Evolutionary conservation across 2,797 vertebrate species (phyloP), one percentile per base, ranked within the genome.

Genomic region (Siniperca obscura): DNA sequence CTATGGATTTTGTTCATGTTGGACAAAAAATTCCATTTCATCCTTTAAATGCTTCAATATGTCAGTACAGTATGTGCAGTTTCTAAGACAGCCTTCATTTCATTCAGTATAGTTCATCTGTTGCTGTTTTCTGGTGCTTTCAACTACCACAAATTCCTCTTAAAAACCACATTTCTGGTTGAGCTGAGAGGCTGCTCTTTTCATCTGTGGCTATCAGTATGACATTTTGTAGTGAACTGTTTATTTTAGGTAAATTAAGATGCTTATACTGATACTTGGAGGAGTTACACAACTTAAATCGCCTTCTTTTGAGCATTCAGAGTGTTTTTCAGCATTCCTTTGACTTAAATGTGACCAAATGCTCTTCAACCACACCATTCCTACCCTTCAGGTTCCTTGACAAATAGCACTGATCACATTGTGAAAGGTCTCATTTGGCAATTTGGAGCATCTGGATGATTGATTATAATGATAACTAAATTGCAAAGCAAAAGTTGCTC

Each of bases 391-490:
- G 81, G 62, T 90, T 65, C 80, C 81, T 86, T 91, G 83, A 90
- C 90, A 91, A 92, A 90, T 50, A 64, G 80, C 88, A 81, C 87
- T 84, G 87, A 91, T 94, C 82, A 86, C 91, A 74, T 62, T 65
- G 76, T 25, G 6, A 91, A 93, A 92, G 82, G 86, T 92, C 91
- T 93, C 82, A 88, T 89, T 92, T 87, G 81, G 84, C 79, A 73
- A 83, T 89, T 70, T 76, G 77, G 70, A 83, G 84, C 81, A 82
- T 89, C 74, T 77, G 89, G 75, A 50, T 88, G 91, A 91, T 90
- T 88, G 86, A 91, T 90, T 85, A 74, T 87, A 89, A 91, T 81
- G 83, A 90, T 79, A 59, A 73, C 73, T 55, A 82, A 91, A 87
- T 78, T 87, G 76, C 83, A 70, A 84, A 76, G 85, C 67, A 85